Conservation (phyloP, 2,113 vertebrate genomes). For the Silurus meridionalis region DNA sequence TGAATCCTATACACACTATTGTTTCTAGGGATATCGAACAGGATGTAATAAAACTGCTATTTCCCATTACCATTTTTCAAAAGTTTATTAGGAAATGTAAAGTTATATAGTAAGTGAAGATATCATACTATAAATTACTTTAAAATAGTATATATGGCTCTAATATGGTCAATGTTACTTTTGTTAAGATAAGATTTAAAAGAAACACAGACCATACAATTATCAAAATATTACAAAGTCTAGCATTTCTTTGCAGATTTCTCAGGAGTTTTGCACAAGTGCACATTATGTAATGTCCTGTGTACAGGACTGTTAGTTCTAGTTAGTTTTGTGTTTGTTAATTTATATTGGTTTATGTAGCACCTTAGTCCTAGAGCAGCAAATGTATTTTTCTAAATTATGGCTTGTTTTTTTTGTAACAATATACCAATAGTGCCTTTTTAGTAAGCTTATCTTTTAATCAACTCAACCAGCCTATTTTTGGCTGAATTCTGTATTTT, state of each 20-base stretch:
- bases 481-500: not conserved
- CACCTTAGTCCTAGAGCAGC: not conserved
- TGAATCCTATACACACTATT: slow-evolving; percentile 66
- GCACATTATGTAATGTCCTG: too few species aligned
- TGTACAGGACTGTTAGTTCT: too few species aligned
- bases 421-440: not conserved
- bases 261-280: too few species aligned
- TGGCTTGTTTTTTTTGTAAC: not conserved
- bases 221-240: not conserved
- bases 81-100: too few species aligned
- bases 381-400: not conserved
- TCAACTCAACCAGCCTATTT: not conserved
- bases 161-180: not conserved
- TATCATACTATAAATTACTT: not conserved
- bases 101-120: not conserved
- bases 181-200: too few species aligned
- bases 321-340: too few species aligned
- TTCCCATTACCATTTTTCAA: too few species aligned
- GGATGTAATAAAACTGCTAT: not conserved
- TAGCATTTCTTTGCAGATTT: too few species aligned
- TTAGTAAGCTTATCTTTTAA: slow-evolving; percentile 1
- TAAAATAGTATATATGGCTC: not conserved
- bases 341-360: too few species aligned
- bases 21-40: slow-evolving; percentile 33
- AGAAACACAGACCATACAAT: not conserved